A percentile compares a stretch with the other conserved stretches of the same genome.
Conservation (phyloP, 2,797 vertebrate genomes). For the Spea hammondii region DNA sequence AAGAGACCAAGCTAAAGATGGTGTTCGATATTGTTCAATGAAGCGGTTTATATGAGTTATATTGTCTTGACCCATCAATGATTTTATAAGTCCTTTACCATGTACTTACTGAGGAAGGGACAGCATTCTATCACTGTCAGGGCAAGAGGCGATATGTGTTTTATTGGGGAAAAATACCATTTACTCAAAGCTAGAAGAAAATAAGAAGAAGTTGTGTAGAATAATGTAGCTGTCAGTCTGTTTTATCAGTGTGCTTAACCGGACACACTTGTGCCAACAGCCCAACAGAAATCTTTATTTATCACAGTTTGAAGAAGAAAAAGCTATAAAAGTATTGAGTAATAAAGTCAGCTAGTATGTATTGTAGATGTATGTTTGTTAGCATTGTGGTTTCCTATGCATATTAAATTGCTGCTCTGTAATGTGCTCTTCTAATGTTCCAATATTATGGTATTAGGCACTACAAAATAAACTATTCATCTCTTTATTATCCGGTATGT, state of each 20-base stretch:
- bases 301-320: constrained; percentile 63
- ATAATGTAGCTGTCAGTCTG: constrained; percentile 43
- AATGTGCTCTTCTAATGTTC: constrained; percentile 67
- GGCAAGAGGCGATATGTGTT: constrained; percentile 17
- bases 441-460: constrained; percentile 62
- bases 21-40: constrained; percentile 12
- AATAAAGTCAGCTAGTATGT: constrained; percentile 62
- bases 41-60: constrained; percentile 9
- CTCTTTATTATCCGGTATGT: constrained; percentile 64
- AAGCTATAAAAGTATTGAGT: constrained; percentile 61
- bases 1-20: constrained; percentile 24
- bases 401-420: constrained; percentile 65
- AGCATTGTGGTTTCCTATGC: constrained; percentile 68
- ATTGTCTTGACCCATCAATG: constrained; percentile 6
- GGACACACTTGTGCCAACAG: constrained; percentile 46
- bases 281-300: constrained; percentile 64
- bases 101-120: background rate
- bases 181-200: constrained; percentile 37
- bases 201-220: constrained; percentile 55
- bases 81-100: background rate
- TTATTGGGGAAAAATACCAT: background rate
- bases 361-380: constrained; percentile 70
- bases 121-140: constrained; percentile 28
- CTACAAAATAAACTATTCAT: constrained; percentile 62
- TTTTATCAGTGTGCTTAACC: constrained; percentile 20